Percentiles rank a stretch among this genome's conserved stretches.
Evolutionary conservation across 64 coral and sea anemone species (phyloP).

Genomic region (Anthopleura sola): DNA sequence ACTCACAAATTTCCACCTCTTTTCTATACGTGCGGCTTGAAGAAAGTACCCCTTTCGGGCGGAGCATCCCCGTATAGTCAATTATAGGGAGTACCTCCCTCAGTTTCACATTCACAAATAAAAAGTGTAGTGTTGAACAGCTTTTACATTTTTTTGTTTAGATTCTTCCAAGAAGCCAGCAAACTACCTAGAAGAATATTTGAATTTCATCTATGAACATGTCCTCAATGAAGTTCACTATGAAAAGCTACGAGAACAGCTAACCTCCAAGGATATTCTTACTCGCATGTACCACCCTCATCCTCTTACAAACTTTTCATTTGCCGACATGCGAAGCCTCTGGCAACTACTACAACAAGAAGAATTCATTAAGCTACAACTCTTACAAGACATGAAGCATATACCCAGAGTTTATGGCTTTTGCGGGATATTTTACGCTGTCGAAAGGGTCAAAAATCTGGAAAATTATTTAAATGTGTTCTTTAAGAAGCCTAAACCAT

Average conservation of each 20-base stretch:
- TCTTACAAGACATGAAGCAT: conserved; percentile 70
- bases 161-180: background rate
- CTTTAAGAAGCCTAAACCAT: conserved; percentile 49
- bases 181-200: background rate
- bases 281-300: conserved; percentile 55
- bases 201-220: conserved; percentile 40
- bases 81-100: no score
- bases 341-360: conserved; percentile 79
- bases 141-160: background rate
- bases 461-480: conserved; percentile 31
- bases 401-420: conserved; percentile 85
- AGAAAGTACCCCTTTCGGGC: no score
- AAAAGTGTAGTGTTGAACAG: background rate
- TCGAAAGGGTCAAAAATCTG: conserved; percentile 69
- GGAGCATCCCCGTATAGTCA: no score
- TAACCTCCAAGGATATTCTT: conserved; percentile 40
- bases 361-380: conserved; percentile 83
- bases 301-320: conserved; percentile 46
- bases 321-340: conserved; percentile 68
- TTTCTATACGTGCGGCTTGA: no score
- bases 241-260: conserved; percentile 9
- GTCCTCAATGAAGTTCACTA: conserved; percentile 37
- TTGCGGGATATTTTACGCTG: conserved; percentile 92
- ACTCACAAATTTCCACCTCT: no score
- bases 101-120: no score